Percentiles rank a stretch among this genome's conserved stretches.
phyloP scores from a whole-genome alignment of 2,888 invertebrate species.

The Perithous albicinctus region DNA sequence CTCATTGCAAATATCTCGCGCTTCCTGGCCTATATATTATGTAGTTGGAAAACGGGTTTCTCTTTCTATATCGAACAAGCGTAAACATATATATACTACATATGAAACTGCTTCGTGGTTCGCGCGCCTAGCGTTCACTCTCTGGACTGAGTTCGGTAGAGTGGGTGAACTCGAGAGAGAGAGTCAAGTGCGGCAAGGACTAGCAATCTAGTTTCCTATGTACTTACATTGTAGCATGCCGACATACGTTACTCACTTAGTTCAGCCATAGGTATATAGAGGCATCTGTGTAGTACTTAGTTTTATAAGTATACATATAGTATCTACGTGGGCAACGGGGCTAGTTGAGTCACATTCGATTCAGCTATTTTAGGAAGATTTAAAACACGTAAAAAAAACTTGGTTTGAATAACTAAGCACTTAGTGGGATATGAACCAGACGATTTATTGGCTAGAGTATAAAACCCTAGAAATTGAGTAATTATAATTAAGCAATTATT shows the following conservation, averaged over 20 bases:
- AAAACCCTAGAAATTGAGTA: no score
- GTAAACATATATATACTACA: constrained; percentile 19
- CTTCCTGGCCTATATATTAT: constrained; percentile 2
- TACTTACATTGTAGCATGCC: constrained; percentile 12
- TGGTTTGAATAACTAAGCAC: no score
- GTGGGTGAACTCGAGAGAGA: constrained; percentile 50
- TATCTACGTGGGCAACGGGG: not conserved
- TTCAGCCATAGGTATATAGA: constrained; percentile 26
- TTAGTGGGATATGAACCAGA: no score
- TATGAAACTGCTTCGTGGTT: constrained; percentile 11
- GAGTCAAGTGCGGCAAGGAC: constrained; percentile 65
- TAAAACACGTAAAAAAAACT: not conserved
- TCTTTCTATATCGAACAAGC: constrained; percentile 1
- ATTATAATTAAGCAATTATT: no score
- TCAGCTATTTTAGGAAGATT: not conserved
- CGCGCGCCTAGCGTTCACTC: not conserved
- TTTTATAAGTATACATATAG: constrained; percentile 9
- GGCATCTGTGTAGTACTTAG: constrained; percentile 20
- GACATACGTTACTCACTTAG: constrained; percentile 44
- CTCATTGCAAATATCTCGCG: not conserved
- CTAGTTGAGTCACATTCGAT: not conserved
- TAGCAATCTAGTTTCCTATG: constrained; percentile 63
- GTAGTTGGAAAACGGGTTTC: constrained; percentile 23
- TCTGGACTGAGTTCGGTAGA: constrained; percentile 34
- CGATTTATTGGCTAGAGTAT: no score